A percentile compares a stretch with the other conserved stretches of the same genome.
These are phyloP conservation scores for Drosophila subobscura DNA, from an alignment of 1,140 invertebrate genomes.

Conservation along the genomic window DNA sequence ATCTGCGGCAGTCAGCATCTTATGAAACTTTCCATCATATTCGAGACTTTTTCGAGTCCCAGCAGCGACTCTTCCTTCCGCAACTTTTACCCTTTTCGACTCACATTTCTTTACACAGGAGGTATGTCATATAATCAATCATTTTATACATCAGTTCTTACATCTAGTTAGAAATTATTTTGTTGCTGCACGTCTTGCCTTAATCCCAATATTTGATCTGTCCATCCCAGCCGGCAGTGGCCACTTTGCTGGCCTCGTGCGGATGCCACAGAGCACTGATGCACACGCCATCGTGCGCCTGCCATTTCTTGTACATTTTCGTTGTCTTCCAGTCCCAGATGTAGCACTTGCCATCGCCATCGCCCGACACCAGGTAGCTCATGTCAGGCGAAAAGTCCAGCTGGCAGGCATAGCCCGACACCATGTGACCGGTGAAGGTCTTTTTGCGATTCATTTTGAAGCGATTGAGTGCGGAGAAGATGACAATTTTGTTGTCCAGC, in stretches of 20 bases:
- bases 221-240: slow-evolving; percentile 99
- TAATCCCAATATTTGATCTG: slow-evolving; percentile 99
- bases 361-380: slow-evolving; percentile 99
- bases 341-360: slow-evolving; percentile 99
- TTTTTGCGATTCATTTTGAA: slow-evolving; percentile 99
- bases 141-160: slow-evolving; percentile 57
- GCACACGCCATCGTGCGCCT: slow-evolving; percentile 99
- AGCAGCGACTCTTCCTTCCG: too few species aligned
- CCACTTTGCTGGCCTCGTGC: slow-evolving; percentile 98
- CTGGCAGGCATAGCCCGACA: slow-evolving; percentile 98
- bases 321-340: slow-evolving; percentile 99
- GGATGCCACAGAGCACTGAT: slow-evolving; percentile 98
- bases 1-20: too few species aligned
- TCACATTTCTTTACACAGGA: slow-evolving; percentile 4
- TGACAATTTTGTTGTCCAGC: slow-evolving; percentile 99
- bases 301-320: slow-evolving; percentile 98
- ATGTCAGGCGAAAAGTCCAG: slow-evolving; percentile 99
- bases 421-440: slow-evolving; percentile 99
- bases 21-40: too few species aligned
- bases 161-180: slow-evolving; percentile 11
- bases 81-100: too few species aligned
- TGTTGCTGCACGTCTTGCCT: slow-evolving; percentile 35
- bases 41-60: too few species aligned
- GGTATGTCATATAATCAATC: slow-evolving; percentile 41
- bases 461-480: slow-evolving; percentile 98